Evolutionary conservation across 2,797 vertebrate genomes (phyloP), one percentile per base, ranked within the genome.

Genomic region (Sarcophilus harrisii): DNA sequence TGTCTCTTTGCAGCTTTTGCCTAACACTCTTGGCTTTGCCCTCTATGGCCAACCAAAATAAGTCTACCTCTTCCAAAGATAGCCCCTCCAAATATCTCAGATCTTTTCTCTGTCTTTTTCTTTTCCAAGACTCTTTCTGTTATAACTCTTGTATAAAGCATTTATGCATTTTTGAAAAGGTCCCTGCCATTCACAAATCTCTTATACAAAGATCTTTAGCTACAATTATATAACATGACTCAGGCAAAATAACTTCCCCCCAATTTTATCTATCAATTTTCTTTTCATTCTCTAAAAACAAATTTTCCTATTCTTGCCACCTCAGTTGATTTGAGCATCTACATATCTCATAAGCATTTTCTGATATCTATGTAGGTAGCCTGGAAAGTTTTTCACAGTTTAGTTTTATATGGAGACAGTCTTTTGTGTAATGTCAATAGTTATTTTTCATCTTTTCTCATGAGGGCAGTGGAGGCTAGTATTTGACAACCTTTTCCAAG

Each of bases 361-460:
- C 59, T 97, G 95, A 94, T 95, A 96, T 96, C 98, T 95, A 98
- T 96, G 97, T 97, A 97, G 38, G 96, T 66, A 92, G 95, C 94
- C 96, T 97, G 24, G 94, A 92, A 98, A 96, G 94, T 98, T 98
- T 97, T 98, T 87, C 96, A 62, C 98, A 96, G 95, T 97, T 94
- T 95, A 96, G 95, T 97, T 94, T 95, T 96, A 60, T 97, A 96
- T 95, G 93, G 97, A 57, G 92, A 95, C 97, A 97, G 96, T 94
- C 94, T 96, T 96, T 93, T 96, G 95, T 91, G 93, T 91, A 98
- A 96, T 98, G 94, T 97, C 95, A 97, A 96, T 94, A 97, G 94
- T 97, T 58, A 94, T 96, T 96, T 97, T 95, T 98, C 96, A 97
- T 97, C 97, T 98, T 96, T 96, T 97, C 95, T 96, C 96, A 96